Evolutionary conservation across 2,888 invertebrate genomes (phyloP).

Genomic region (Acleris laterana): DNA sequence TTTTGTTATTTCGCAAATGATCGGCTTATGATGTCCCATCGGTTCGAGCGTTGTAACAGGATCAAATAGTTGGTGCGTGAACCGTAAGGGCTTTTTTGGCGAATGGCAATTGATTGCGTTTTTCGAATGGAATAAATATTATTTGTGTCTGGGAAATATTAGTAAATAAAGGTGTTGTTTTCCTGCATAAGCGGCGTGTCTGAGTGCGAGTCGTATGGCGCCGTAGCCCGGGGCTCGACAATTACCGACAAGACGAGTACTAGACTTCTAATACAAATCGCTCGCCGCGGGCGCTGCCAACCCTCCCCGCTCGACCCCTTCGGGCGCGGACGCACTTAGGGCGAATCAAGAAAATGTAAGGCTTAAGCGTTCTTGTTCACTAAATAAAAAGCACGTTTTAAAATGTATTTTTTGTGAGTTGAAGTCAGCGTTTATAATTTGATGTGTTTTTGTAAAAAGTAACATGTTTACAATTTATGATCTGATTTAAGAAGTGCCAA

Average conservation of each 20-base stretch:
- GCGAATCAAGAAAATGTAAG: slow-evolving; percentile 35
- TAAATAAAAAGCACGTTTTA: slow-evolving; percentile 23
- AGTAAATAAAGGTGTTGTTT: neutral
- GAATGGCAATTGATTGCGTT: no score
- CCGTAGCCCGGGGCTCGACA: slow-evolving; percentile 73
- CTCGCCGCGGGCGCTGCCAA: slow-evolving; percentile 77
- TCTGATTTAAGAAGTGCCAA: no score
- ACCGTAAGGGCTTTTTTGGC: slow-evolving; percentile 47
- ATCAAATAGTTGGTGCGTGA: slow-evolving; percentile 74
- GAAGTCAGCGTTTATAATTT: neutral
- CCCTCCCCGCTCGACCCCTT: slow-evolving; percentile 44
- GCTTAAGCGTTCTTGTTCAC: slow-evolving; percentile 31
- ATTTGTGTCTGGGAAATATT: neutral
- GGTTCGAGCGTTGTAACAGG: slow-evolving; percentile 72
- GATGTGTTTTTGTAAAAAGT: no score
- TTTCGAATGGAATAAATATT: neutral
- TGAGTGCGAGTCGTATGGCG: slow-evolving; percentile 64
- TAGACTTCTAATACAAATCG: slow-evolving; percentile 83
- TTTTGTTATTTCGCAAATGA: slow-evolving; percentile 72
- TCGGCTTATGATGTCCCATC: slow-evolving; percentile 76
- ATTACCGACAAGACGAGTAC: slow-evolving; percentile 73
- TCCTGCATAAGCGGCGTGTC: slow-evolving; percentile 64
- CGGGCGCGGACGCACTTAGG: slow-evolving; percentile 35
- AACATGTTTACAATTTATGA: no score
- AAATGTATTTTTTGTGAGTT: slow-evolving; percentile 9